Evolutionary conservation across 2,113 vertebrate genomes (phyloP).

Genomic region (Galeopterus variegatus): DNA sequence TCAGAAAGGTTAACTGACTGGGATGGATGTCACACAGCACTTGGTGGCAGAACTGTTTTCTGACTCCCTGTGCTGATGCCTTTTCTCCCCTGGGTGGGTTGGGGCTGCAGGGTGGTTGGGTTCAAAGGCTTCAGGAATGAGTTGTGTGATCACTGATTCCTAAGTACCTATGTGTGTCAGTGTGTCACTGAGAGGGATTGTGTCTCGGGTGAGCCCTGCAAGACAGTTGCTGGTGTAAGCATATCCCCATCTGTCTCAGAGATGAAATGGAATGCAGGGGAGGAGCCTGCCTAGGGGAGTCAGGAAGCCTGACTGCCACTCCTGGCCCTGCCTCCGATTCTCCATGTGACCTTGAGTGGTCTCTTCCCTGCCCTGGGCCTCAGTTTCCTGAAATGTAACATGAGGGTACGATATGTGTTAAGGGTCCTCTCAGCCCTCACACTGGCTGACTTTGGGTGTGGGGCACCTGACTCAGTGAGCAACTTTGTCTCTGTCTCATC

Average conservation of each 20-base stretch:
- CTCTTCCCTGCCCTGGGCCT: not conserved
- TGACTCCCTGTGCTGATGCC: not conserved
- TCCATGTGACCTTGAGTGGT: not conserved
- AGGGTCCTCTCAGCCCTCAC: no score
- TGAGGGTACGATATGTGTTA: no score
- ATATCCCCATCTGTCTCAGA: slow-evolving; percentile 71
- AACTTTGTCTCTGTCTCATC: not conserved
- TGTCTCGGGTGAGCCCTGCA: slow-evolving; percentile 5
- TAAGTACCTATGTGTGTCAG: slow-evolving; percentile 74
- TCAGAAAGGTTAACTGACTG: not conserved
- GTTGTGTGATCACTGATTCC: not conserved
- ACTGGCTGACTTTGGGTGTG: not conserved
- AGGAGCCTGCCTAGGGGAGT: not conserved
- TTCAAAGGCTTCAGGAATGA: not conserved
- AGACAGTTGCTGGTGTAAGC: slow-evolving; percentile 28
- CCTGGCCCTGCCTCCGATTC: not conserved
- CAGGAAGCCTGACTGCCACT: not conserved
- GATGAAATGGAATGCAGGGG: not conserved
- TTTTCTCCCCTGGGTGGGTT: not conserved
- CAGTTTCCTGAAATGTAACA: slow-evolving; percentile 11
- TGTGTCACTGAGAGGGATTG: slow-evolving; percentile 63
- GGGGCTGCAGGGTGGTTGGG: not conserved
- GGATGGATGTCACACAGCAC: not conserved
- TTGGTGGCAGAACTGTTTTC: not conserved
- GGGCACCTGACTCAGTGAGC: not conserved